Evolutionary conservation across 1,140 invertebrate species (phyloP).

Genomic region (Alviniconcha marisindica): DNA sequence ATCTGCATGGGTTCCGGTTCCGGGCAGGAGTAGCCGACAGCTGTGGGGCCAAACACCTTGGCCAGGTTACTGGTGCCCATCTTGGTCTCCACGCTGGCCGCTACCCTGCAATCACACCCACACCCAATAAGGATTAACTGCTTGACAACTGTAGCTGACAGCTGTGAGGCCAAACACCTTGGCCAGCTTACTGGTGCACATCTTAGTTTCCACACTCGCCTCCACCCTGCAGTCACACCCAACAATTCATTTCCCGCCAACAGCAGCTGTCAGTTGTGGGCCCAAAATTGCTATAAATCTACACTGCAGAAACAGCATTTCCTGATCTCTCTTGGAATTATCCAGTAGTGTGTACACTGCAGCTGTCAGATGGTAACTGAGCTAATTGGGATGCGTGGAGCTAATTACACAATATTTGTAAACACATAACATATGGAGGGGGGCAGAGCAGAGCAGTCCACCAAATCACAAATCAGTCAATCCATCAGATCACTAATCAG

Average conservation of each 20-base stretch:
- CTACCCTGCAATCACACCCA: slow-evolving; percentile 79
- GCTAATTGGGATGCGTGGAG: too few species aligned
- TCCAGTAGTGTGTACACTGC: too few species aligned
- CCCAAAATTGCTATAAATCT: too few species aligned
- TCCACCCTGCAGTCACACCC: slow-evolving; percentile 80
- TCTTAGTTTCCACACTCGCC: slow-evolving; percentile 84
- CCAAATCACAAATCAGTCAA: too few species aligned
- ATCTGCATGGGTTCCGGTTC: slow-evolving; percentile 82
- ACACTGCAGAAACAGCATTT: too few species aligned
- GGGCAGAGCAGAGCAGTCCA: too few species aligned
- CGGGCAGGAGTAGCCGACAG: slow-evolving; percentile 86
- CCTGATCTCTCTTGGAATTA: too few species aligned
- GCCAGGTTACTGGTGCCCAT: slow-evolving; percentile 89
- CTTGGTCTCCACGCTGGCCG: slow-evolving; percentile 83
- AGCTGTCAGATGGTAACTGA: too few species aligned
- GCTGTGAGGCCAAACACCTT: slow-evolving; percentile 91
- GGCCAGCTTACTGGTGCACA: slow-evolving; percentile 87
- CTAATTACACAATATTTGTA: too few species aligned
- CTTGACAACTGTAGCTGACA: slow-evolving; percentile 85
- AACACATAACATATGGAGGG: too few species aligned
- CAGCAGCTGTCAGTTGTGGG: slow-evolving; percentile 90
- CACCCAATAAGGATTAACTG: too few species aligned
- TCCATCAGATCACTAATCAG: too few species aligned
- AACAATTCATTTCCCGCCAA: slow-evolving; percentile 22
- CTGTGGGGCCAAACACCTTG: slow-evolving; percentile 89